Base-by-base conservation (phyloP, 2,888 invertebrate species). In the Ectobius pallidus region DNA sequence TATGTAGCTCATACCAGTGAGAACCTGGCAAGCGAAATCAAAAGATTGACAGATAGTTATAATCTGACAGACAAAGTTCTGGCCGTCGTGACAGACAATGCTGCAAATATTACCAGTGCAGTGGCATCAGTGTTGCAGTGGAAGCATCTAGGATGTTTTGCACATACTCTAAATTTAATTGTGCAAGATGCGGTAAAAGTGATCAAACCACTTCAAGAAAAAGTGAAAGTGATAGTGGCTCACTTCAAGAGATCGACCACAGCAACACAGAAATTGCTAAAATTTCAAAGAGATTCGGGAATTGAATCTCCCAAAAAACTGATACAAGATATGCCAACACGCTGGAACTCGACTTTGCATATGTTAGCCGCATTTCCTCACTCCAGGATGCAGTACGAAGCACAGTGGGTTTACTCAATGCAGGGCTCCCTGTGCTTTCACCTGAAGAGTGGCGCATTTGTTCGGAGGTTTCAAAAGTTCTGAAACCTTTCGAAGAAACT, bases 81-180 rank as follows among this genome's bases (percentile, higher is more conserved):
- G 25, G 79, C 80, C 74, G 69, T 74, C 1, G 74, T 80, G 0
- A 77, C 73, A 3, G 79, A 81, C 62, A 81, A 80, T 75, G 79
- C 78, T 0, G 27, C 78, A 1, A 79, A 79, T 69, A 75, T 81
- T 2, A 74, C 75, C 0, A 78, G 77, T 61, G 79, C 78, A 3
- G 73, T 75, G 25, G 52, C 25, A 7, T 49, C 70, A 30, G 65
- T 70, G 44, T 22, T 75, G 39, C 73, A 73, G 14, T 76, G 76
- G 76, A 78, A 78, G 39, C 76, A 79, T 75, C 79, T 78, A 74
- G 78, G 77, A 0, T 80, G 79, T 67, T 77, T 74, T 61, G 76
- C 77, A 42, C 78, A 77, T 58, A 76, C 75, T 3, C 42, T 77
- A 34, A 76, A 78, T 62, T 75, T 77, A 46, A 74, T 77, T 39